Conservation (phyloP, 2,888 invertebrate genomes). For the Geotrupes spiniger region DNA sequence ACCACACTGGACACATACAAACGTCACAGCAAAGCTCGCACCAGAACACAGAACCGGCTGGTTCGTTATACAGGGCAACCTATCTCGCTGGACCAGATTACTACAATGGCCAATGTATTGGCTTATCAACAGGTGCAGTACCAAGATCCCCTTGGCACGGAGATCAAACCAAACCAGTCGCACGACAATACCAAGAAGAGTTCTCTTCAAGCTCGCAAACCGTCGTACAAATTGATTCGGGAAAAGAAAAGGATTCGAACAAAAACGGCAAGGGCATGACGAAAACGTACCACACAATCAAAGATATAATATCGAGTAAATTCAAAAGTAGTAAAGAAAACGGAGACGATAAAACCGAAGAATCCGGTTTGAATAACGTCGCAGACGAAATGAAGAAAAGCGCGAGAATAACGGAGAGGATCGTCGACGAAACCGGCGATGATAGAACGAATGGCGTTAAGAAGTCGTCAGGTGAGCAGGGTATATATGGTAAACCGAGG, state of each 20-base stretch:
- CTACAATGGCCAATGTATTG: conserved; percentile 43
- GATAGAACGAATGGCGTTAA: conserved; percentile 51
- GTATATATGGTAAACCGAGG: conserved; percentile 61
- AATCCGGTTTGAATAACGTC: conserved; percentile 59
- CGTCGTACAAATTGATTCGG: conserved; percentile 60
- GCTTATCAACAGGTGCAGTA: conserved; percentile 43
- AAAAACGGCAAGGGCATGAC: conserved; percentile 66
- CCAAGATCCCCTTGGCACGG: conserved; percentile 42
- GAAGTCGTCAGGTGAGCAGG: conserved; percentile 55
- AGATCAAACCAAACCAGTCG: conserved; percentile 37
- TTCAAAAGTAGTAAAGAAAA: conserved; percentile 67
- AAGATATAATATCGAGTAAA: conserved; percentile 79
- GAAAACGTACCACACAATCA: conserved; percentile 77
- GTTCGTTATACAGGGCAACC: conserved; percentile 55
- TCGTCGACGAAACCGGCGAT: conserved; percentile 52
- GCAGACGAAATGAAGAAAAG: conserved; percentile 58
- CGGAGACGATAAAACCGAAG: conserved; percentile 58
- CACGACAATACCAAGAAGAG: conserved; percentile 36
- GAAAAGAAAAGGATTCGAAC: conserved; percentile 57
- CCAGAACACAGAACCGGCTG: conserved; percentile 50
- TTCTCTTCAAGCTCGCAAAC: conserved; percentile 49
- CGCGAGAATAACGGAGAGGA: conserved; percentile 40
- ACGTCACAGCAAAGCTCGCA: conserved; percentile 51
- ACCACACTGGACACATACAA: conserved; percentile 47
- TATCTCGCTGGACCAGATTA: conserved; percentile 55